A percentile compares a stretch with the other conserved stretches of the same genome.
Evolutionary conservation across 2,888 invertebrate species (phyloP).

Genomic region (Agrochola lychnidis): DNA sequence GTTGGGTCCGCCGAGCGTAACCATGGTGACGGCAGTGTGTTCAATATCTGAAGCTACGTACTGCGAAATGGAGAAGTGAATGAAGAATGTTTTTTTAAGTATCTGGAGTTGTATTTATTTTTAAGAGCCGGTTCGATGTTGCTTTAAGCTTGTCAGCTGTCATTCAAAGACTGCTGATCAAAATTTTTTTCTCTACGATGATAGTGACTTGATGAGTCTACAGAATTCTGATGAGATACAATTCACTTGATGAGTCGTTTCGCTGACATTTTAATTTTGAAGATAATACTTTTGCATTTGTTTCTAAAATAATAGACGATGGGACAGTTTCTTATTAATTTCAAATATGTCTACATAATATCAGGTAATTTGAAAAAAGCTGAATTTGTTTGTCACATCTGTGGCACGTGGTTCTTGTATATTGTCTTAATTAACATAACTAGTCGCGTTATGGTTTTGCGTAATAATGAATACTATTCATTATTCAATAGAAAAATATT

Average conservation of each 20-base stretch:
- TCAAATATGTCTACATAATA: not conserved
- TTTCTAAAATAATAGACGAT: not conserved
- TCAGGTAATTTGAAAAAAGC: slow-evolving; percentile 6
- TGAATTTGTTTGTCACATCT: slow-evolving; percentile 21
- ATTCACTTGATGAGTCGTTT: not conserved
- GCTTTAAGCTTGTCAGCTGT: slow-evolving; percentile 22
- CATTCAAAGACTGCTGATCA: slow-evolving; percentile 10
- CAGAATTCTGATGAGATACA: not conserved
- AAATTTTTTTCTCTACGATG: slow-evolving; percentile 8
- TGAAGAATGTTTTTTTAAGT: slow-evolving; percentile 21
- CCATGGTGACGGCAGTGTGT: slow-evolving; percentile 81
- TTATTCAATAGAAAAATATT: slow-evolving; percentile 10
- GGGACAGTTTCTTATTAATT: no score
- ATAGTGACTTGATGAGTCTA: not conserved
- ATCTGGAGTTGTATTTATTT: slow-evolving; percentile 26
- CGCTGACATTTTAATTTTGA: slow-evolving; percentile 6
- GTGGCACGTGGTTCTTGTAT: slow-evolving; percentile 40
- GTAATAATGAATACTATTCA: slow-evolving; percentile 3
- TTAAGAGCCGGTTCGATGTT: slow-evolving; percentile 1
- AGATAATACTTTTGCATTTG: not conserved
- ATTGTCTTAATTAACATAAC: slow-evolving; percentile 47
- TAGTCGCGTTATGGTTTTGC: slow-evolving; percentile 19
- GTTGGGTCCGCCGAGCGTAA: slow-evolving; percentile 78
- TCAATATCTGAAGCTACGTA: slow-evolving; percentile 74
- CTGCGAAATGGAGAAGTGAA: slow-evolving; percentile 55